These are phyloP conservation scores for Ammodramus savannarum DNA, from an alignment of 2,113 vertebrate species.

Conservation along the genomic window DNA sequence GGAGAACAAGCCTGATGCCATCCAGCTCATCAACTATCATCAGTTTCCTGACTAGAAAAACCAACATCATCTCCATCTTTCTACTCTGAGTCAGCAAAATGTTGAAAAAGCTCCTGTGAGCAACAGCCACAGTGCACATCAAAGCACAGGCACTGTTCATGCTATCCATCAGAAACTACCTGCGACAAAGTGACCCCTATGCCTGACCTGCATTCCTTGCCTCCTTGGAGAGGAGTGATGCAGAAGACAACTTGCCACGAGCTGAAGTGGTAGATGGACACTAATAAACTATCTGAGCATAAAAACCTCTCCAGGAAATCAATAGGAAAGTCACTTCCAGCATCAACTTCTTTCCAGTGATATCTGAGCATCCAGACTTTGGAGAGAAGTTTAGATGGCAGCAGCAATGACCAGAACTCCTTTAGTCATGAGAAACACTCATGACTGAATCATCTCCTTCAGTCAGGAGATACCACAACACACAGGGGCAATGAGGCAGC, in stretches of 20 bases:
- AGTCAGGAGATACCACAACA: rapidly evolving
- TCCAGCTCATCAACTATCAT: neutral
- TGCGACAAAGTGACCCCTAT: neutral
- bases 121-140: rapidly evolving
- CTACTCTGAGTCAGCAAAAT: neutral
- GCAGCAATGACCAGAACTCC: neutral
- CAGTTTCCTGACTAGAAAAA: neutral
- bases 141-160: neutral
- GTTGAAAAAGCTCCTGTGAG: neutral
- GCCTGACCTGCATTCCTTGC: neutral
- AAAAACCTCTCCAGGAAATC: neutral
- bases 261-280: neutral
- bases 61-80: neutral
- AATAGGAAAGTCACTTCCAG: neutral
- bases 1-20: neutral
- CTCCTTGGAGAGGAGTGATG: neutral
- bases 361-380: rapidly evolving
- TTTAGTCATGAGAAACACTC: neutral
- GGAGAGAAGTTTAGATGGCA: neutral
- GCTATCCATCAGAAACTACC: neutral
- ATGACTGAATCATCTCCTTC: too few relatives aligned
- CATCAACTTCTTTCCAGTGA: neutral
- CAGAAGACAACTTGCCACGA: neutral
- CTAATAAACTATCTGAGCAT: neutral
- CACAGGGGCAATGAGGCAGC: neutral